Percentiles rank a stretch among this genome's conserved stretches.
Evolutionary conservation across 2,113 vertebrate genomes (phyloP).

Genomic region (Cheirogaleus medius): DNA sequence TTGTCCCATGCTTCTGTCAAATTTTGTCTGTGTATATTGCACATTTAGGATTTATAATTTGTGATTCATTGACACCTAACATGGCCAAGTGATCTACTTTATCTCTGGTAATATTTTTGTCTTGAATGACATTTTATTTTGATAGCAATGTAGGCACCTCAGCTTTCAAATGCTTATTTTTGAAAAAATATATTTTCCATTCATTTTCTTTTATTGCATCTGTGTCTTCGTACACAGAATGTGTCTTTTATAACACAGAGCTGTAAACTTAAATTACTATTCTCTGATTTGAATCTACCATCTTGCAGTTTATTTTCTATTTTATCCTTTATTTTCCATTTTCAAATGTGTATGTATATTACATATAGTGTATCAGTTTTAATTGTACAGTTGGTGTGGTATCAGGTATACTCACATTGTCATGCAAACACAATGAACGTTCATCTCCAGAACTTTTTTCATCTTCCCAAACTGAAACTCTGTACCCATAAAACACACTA

Average conservation of each 20-base stretch:
- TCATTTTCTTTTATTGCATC: background rate
- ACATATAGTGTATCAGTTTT: background rate
- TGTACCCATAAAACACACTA: background rate
- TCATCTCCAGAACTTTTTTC: background rate
- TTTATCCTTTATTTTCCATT: background rate
- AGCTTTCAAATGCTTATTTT: background rate
- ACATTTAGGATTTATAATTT: background rate
- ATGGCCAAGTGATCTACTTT: background rate
- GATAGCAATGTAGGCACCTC: background rate
- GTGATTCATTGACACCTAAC: background rate
- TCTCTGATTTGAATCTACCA: background rate
- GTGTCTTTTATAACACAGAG: background rate
- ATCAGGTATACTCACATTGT: background rate
- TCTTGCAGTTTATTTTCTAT: background rate
- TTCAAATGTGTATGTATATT: background rate
- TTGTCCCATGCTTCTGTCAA: background rate
- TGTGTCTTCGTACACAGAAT: background rate
- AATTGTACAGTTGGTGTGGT: background rate
- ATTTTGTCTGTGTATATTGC: background rate
- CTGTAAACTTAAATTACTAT: background rate
- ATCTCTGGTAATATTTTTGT: background rate
- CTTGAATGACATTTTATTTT: background rate
- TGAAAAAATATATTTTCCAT: background rate
- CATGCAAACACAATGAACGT: background rate
- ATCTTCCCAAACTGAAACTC: background rate